Conservation (phyloP, 1,140 invertebrate species). For the Atopsyche davidsoni region DNA sequence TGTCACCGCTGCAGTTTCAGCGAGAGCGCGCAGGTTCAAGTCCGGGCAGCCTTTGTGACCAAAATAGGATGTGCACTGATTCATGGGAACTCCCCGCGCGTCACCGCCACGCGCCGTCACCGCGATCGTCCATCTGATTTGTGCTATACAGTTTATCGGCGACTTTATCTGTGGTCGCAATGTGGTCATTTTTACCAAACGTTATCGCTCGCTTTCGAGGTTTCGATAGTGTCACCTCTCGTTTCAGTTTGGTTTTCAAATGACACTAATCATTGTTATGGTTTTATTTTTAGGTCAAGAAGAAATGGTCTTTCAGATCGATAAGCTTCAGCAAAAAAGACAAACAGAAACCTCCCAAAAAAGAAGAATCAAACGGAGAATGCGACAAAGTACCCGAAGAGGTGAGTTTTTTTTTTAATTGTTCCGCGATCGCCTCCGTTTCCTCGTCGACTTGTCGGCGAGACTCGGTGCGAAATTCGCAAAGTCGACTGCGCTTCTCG, state of each 20-base stretch:
- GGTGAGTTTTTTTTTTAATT: constrained; percentile 34
- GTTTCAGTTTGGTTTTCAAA: constrained; percentile 31
- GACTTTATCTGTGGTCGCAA: too few relatives aligned
- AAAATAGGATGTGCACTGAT: too few relatives aligned
- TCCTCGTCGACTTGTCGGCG: background rate
- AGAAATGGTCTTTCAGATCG: constrained; percentile 80
- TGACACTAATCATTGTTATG: too few relatives aligned
- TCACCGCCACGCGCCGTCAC: too few relatives aligned
- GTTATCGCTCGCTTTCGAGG: background rate
- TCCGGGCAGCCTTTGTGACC: too few relatives aligned
- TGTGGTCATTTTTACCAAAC: too few relatives aligned
- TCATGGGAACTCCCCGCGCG: too few relatives aligned
- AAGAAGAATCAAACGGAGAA: constrained; percentile 49
- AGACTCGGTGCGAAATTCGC: constrained; percentile 4
- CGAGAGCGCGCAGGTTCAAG: too few relatives aligned
- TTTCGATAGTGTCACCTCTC: background rate
- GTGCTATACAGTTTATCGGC: too few relatives aligned
- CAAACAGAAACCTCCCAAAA: constrained; percentile 70
- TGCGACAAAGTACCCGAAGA: constrained; percentile 49
- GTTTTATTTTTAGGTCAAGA: constrained; percentile 56
- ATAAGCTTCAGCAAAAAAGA: constrained; percentile 81
- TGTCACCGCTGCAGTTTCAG: too few relatives aligned
- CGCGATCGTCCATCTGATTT: too few relatives aligned
- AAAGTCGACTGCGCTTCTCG: background rate
- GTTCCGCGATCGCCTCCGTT: background rate